Conservation (phyloP, 1,140 invertebrate genomes). For the Monochamus saltuarius region DNA sequence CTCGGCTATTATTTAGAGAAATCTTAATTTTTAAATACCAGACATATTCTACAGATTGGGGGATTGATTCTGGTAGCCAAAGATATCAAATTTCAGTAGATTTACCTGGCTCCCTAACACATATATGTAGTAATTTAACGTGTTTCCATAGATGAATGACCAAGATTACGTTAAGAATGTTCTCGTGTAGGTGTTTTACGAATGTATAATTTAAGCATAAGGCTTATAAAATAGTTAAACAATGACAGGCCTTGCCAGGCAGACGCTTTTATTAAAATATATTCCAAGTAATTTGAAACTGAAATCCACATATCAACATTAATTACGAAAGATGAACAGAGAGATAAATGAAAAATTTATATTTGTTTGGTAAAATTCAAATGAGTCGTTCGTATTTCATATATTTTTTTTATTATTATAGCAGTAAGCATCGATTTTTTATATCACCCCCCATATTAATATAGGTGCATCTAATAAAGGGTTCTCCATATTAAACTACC, state of each 20-base stretch:
- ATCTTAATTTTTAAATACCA: background rate
- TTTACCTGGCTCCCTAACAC: background rate
- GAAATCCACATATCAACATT: no score
- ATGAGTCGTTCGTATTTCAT: no score
- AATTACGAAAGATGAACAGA: no score
- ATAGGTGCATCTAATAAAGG: no score
- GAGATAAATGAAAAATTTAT: no score
- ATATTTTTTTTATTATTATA: no score
- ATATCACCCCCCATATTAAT: no score
- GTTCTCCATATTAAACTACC: no score
- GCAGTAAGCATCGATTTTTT: no score
- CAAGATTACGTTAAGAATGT: background rate
- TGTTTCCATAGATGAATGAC: conserved; percentile 5
- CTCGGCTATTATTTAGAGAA: no score
- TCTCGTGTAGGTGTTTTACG: background rate
- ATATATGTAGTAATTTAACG: background rate
- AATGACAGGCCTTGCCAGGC: background rate
- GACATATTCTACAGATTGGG: background rate
- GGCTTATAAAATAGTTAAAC: conserved; percentile 1
- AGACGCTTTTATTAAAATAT: background rate
- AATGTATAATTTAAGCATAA: conserved; percentile 2
- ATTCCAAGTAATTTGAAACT: no score
- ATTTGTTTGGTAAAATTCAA: no score
- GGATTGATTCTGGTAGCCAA: conserved; percentile 8
- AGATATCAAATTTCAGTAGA: conserved; percentile 5